phyloP scores from a whole-genome alignment of 1,140 invertebrate genomes.

The Chlorops oryzae region DNA sequence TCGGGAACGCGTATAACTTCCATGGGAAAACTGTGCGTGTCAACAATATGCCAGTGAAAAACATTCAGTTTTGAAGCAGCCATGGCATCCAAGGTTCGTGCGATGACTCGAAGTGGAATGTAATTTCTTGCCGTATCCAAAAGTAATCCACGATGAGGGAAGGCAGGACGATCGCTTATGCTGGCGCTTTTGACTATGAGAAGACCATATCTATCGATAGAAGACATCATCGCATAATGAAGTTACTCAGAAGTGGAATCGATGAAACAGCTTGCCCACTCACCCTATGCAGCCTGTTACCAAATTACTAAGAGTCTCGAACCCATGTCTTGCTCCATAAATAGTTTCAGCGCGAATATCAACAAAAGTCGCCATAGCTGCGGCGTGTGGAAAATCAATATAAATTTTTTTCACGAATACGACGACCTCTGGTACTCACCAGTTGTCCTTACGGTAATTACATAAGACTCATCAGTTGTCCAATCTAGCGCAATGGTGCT shows the following conservation, averaged over 20 bases:
- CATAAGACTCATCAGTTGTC: conserved; percentile 61
- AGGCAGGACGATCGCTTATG: conserved; percentile 65
- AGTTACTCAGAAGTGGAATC: neutral
- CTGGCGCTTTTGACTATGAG: conserved; percentile 46
- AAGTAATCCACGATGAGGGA: conserved; percentile 64
- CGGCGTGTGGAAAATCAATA: conserved; percentile 40
- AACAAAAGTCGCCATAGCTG: conserved; percentile 46
- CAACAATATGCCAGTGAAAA: conserved; percentile 80
- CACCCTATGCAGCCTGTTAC: conserved; percentile 47
- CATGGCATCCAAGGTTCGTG: conserved; percentile 72
- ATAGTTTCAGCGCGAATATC: conserved; percentile 60
- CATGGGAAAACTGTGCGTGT: conserved; percentile 79
- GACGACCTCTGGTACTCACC: conserved; percentile 38
- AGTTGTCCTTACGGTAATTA: conserved; percentile 53
- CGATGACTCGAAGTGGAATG: conserved; percentile 58
- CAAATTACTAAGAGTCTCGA: conserved; percentile 70
- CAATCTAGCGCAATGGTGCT: conserved; percentile 52
- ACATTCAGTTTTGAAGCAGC: conserved; percentile 76
- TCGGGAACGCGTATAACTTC: conserved; percentile 66
- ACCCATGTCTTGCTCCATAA: conserved; percentile 68
- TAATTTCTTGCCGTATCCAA: conserved; percentile 74
- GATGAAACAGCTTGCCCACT: conserved; percentile 2
- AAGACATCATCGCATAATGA: neutral
- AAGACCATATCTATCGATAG: conserved; percentile 33
- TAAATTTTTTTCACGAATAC: conserved; percentile 19